These are phyloP conservation scores for Cetoscarus ocellatus DNA, from an alignment of 2,797 vertebrate genomes.

Conservation along the genomic window DNA sequence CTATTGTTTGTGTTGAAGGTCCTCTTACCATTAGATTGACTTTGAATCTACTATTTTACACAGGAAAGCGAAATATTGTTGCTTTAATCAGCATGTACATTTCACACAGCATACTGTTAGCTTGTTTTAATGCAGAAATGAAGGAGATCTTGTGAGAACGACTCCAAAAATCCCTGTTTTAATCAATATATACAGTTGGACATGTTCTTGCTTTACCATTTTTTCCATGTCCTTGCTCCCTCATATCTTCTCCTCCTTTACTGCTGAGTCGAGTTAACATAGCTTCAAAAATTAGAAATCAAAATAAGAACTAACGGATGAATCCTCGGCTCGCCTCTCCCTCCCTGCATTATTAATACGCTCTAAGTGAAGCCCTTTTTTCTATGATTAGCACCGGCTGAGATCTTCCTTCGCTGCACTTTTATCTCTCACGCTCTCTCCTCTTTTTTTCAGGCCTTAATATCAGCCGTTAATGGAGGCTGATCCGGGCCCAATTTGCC, in stretches of 20 bases:
- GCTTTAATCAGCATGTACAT: too few relatives aligned
- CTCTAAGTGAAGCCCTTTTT: conserved; percentile 68
- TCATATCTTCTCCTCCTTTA: neutral
- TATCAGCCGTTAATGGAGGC: conserved; percentile 55
- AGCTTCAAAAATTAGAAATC: conserved; percentile 29
- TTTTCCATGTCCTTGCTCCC: neutral
- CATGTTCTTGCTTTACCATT: too few relatives aligned
- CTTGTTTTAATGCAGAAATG: too few relatives aligned
- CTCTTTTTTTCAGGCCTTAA: conserved; percentile 20
- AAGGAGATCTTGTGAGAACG: too few relatives aligned
- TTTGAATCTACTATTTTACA: too few relatives aligned
- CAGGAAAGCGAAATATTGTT: too few relatives aligned
- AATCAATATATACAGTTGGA: too few relatives aligned
- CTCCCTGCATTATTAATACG: conserved; percentile 71
- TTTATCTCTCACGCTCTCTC: conserved; percentile 25
- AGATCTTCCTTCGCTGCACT: conserved; percentile 23
- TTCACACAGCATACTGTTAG: too few relatives aligned
- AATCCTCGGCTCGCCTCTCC: conserved; percentile 36
- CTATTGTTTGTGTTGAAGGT: too few relatives aligned
- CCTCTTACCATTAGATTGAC: too few relatives aligned
- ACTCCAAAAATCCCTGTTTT: too few relatives aligned
- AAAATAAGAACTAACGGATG: conserved; percentile 42
- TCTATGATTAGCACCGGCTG: conserved; percentile 53
- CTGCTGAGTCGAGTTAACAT: conserved; percentile 16
- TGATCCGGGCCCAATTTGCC: conserved; percentile 57